Conservation (phyloP, 2,888 invertebrate genomes). For the Drosophila buzzatii region DNA sequence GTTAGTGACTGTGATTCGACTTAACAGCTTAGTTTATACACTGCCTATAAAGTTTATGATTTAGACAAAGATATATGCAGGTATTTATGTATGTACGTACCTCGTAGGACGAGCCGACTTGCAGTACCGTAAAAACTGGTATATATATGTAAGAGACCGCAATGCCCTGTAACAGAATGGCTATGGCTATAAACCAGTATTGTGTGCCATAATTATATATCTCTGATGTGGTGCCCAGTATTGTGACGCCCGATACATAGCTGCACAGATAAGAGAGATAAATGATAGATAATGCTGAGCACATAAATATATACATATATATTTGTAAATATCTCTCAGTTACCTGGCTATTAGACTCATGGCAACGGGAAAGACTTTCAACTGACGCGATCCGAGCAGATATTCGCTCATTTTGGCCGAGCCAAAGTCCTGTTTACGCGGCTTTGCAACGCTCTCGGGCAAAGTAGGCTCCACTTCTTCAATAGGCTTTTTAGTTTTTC, state of each 20-base stretch:
- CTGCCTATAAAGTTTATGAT: conserved; percentile 37
- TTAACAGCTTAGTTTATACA: conserved; percentile 28
- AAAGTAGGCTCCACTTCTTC: conserved; percentile 58
- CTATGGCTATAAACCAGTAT: conserved; percentile 91
- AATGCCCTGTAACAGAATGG: conserved; percentile 89
- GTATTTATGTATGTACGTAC: conserved; percentile 85
- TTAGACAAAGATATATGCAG: conserved; percentile 1
- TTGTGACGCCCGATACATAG: conserved; percentile 95
- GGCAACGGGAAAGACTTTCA: conserved; percentile 93
- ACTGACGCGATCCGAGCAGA: conserved; percentile 90
- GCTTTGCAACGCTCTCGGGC: conserved; percentile 26
- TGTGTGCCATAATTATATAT: conserved; percentile 94
- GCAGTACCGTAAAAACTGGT: conserved; percentile 91
- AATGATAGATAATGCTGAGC: conserved; percentile 5
- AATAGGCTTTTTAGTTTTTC: conserved; percentile 54
- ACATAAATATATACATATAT: not conserved
- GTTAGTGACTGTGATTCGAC: conserved; percentile 29
- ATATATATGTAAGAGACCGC: conserved; percentile 90
- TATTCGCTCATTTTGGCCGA: conserved; percentile 89
- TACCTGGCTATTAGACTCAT: conserved; percentile 94
- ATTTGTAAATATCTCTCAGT: conserved; percentile 19
- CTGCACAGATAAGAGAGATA: conserved; percentile 85
- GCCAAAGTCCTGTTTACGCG: conserved; percentile 79
- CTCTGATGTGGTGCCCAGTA: conserved; percentile 94
- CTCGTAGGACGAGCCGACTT: conserved; percentile 94